phyloP scores from a whole-genome alignment of 2,113 vertebrate species.

The Hydrolagus affinis region DNA sequence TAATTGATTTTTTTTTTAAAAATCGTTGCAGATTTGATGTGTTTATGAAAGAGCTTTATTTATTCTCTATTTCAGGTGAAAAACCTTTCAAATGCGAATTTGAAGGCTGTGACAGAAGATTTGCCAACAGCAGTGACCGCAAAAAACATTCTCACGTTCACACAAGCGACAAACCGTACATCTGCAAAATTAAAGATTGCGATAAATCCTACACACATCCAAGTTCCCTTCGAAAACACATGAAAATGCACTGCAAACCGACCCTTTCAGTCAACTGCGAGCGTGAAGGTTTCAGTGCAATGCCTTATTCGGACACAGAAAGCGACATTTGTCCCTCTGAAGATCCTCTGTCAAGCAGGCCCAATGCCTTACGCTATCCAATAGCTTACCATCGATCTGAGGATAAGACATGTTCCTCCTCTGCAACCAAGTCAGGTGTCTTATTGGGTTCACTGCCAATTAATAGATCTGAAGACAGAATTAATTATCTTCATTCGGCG shows the following conservation, averaged over 20 bases:
- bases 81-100: constrained; percentile 65
- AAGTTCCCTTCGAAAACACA: constrained; percentile 56
- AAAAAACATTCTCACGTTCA: constrained; percentile 57
- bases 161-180: constrained; percentile 54
- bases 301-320: neutral
- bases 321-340: neutral
- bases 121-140: constrained; percentile 59
- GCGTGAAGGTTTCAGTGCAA: neutral
- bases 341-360: too few relatives aligned
- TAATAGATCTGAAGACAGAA: neutral
- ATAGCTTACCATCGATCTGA: neutral
- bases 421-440: neutral
- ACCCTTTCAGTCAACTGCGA: neutral
- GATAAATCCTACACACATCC: constrained; percentile 55
- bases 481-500: too few relatives aligned
- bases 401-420: neutral
- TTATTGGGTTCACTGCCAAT: too few relatives aligned
- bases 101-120: constrained; percentile 56
- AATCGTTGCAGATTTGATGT: neutral
- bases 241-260: constrained; percentile 51
- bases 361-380: neutral
- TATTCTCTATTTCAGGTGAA: constrained; percentile 54
- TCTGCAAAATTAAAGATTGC: constrained; percentile 52
- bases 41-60: neutral
- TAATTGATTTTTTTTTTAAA: too few relatives aligned